A percentile compares a stretch with the other conserved stretches of the same genome.
Evolutionary conservation across 2,888 invertebrate genomes (phyloP).

Genomic region (Dynastes hyllus): DNA sequence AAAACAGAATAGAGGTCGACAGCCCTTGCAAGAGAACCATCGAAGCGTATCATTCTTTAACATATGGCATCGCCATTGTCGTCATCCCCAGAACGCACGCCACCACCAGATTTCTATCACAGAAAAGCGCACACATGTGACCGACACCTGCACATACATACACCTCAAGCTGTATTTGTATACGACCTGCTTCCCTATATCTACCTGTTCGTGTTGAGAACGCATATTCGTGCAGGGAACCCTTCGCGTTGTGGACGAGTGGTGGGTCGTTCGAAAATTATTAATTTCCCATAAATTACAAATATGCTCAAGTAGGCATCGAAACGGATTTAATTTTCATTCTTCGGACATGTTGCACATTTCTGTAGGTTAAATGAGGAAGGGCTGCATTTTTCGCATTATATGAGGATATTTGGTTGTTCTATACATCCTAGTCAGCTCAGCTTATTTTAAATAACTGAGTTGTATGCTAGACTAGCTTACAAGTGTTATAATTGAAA

Average conservation of each 20-base stretch:
- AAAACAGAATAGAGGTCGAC: slow-evolving; percentile 33
- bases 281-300: slow-evolving; percentile 47
- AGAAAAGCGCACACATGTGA: slow-evolving; percentile 41
- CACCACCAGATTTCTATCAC: slow-evolving; percentile 46
- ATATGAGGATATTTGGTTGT: no score
- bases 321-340: slow-evolving; percentile 41
- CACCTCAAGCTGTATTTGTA: slow-evolving; percentile 13
- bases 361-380: no score
- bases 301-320: slow-evolving; percentile 12
- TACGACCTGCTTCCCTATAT: neutral
- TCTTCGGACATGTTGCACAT: neutral
- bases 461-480: no score
- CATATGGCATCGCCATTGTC: slow-evolving; percentile 64
- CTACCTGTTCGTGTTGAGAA: slow-evolving; percentile 34
- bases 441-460: no score
- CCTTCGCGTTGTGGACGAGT: slow-evolving; percentile 23
- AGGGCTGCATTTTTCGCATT: no score
- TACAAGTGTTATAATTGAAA: no score
- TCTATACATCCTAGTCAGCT: no score
- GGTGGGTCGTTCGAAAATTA: slow-evolving; percentile 35
- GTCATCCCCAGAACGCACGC: slow-evolving; percentile 34
- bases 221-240: slow-evolving; percentile 4
- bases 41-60: slow-evolving; percentile 62
- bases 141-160: slow-evolving; percentile 38
- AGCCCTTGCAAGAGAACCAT: slow-evolving; percentile 50